Evolutionary conservation across 2,888 invertebrate species (phyloP).

Genomic region (Microdon myrmicae): DNA sequence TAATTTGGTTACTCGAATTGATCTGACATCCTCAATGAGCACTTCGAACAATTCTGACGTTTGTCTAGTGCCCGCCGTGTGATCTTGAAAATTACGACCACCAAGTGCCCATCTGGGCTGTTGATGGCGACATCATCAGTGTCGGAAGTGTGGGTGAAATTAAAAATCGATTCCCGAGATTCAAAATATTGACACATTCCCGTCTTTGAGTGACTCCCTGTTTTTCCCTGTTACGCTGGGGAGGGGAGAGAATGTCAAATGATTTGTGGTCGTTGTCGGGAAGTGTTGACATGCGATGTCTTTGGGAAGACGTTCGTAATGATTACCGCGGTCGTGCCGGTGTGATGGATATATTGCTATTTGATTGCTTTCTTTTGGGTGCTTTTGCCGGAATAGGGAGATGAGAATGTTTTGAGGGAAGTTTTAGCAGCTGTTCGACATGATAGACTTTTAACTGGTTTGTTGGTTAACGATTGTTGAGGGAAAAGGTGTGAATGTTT

Average conservation of each 20-base stretch:
- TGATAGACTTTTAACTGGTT: too few species aligned
- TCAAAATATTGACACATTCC: conserved; percentile 34
- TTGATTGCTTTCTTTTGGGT: conserved; percentile 15
- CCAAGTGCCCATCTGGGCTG: conserved; percentile 30
- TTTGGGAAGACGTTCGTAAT: conserved; percentile 16
- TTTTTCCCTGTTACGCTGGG: conserved; percentile 1
- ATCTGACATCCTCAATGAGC: conserved; percentile 2
- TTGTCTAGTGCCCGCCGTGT: too few species aligned
- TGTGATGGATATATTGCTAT: conserved; percentile 22
- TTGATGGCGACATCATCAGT: conserved; percentile 10
- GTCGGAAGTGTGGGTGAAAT: conserved; percentile 21
- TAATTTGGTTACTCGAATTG: conserved; percentile 17
- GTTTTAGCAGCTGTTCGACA: too few species aligned
- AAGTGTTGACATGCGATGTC: conserved; percentile 33
- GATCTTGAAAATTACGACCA: conserved; percentile 29
- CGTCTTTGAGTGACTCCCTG: conserved; percentile 15
- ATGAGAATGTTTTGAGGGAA: too few species aligned
- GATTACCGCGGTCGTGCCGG: conserved; percentile 11
- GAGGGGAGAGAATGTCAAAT: conserved; percentile 5
- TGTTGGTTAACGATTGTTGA: too few species aligned
- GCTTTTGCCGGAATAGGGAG: too few species aligned
- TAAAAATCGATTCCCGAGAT: conserved; percentile 33
- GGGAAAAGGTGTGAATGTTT: too few species aligned
- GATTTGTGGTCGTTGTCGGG: conserved; percentile 20
- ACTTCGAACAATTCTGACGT: conserved; percentile 9